phyloP scores from a whole-genome alignment of 2,797 vertebrate species.

The Lepilemur ruficaudatus region DNA sequence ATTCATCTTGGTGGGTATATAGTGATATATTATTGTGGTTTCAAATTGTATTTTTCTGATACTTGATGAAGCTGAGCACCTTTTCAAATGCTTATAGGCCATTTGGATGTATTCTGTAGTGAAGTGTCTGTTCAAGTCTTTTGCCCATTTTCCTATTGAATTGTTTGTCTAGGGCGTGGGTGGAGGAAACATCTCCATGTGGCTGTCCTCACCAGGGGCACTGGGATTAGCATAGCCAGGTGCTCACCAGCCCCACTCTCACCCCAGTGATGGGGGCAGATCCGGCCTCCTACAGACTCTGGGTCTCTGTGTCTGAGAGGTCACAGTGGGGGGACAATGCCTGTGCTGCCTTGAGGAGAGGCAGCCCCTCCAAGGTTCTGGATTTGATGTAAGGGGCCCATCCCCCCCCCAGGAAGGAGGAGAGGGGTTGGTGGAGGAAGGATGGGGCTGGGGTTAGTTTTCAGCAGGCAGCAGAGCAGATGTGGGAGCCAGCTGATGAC shows the following conservation, averaged over 20 bases:
- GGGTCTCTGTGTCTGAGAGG: not conserved
- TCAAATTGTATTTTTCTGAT: not conserved
- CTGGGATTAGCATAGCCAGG: not conserved
- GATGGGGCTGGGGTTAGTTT: not conserved
- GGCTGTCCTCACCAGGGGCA: not conserved
- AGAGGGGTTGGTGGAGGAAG: not conserved
- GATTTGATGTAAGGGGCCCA: not conserved
- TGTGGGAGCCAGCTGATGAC: not conserved
- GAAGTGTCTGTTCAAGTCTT: not conserved
- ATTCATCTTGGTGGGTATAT: not conserved
- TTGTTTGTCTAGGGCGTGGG: not conserved
- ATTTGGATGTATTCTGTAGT: not conserved
- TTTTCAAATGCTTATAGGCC: not conserved
- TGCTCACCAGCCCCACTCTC: not conserved
- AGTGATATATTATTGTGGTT: not conserved
- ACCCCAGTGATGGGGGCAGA: not conserved
- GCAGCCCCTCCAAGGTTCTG: not conserved
- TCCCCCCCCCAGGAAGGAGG: not conserved
- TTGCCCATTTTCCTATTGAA: not conserved
- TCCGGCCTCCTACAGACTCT: not conserved
- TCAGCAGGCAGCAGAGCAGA: not conserved
- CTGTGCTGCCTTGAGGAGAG: not conserved
- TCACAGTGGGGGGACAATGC: too few relatives aligned
- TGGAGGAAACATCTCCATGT: not conserved
- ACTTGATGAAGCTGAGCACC: not conserved